A percentile compares a stretch with the other conserved stretches of the same genome.
Conservation (phyloP, 1,140 invertebrate genomes). For the Cydia strobilella region DNA sequence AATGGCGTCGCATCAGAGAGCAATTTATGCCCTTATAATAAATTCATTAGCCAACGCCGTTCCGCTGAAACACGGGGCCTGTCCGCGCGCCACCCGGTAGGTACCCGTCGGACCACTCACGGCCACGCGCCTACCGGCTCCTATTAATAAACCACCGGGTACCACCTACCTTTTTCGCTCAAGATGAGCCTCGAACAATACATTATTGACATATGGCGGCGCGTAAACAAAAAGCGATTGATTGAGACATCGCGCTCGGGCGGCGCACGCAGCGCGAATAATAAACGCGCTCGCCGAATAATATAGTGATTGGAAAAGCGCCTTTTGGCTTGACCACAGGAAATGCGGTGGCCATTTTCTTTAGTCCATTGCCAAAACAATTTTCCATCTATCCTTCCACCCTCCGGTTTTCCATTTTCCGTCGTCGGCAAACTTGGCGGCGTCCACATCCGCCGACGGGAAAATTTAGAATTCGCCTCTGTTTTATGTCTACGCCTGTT, state of each 20-base stretch:
- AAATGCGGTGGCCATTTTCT: slow-evolving; percentile 79
- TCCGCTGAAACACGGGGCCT: slow-evolving; percentile 37
- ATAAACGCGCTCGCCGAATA: slow-evolving; percentile 56
- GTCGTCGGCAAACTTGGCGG: slow-evolving; percentile 72
- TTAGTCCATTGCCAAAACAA: slow-evolving; percentile 77
- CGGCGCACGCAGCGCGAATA: slow-evolving; percentile 61
- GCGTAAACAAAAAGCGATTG: slow-evolving; percentile 40
- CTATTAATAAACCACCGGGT: slow-evolving; percentile 21
- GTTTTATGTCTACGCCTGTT: slow-evolving; percentile 53
- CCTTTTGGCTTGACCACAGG: slow-evolving; percentile 76
- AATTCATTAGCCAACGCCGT: slow-evolving; percentile 66
- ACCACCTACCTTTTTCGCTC: slow-evolving; percentile 24
- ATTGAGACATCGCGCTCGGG: slow-evolving; percentile 37
- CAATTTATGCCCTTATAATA: slow-evolving; percentile 77
- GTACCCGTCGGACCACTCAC: slow-evolving; percentile 17
- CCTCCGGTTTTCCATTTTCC: slow-evolving; percentile 74
- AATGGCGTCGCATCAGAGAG: slow-evolving; percentile 71
- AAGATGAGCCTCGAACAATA: slow-evolving; percentile 22
- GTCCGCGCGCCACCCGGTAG: slow-evolving; percentile 25
- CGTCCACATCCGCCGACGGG: slow-evolving; percentile 52
- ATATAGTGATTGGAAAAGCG: slow-evolving; percentile 73
- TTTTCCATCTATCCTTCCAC: slow-evolving; percentile 70
- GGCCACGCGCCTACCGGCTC: slow-evolving; percentile 14
- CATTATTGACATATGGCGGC: slow-evolving; percentile 33
- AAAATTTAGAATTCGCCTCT: slow-evolving; percentile 65